A percentile compares a stretch with the other conserved stretches of the same genome.
phyloP scores from a whole-genome alignment of 2,113 vertebrate species.

The Nematolebias whitei region DNA sequence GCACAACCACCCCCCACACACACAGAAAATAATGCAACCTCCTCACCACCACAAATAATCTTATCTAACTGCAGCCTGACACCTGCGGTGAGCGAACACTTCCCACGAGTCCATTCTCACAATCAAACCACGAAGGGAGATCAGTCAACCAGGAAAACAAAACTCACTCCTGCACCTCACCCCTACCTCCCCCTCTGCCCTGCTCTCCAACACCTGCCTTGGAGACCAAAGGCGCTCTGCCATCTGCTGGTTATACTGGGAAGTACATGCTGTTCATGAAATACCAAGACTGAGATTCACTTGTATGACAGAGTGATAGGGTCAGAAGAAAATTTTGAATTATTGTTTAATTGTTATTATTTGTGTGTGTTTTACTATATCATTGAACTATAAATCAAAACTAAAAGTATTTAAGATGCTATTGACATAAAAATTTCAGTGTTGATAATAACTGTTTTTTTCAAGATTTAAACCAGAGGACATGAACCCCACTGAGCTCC shows the following conservation, averaged over 20 bases:
- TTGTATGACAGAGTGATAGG: neutral
- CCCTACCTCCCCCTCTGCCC: slow-evolving; percentile 14
- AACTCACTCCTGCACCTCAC: slow-evolving; percentile 67
- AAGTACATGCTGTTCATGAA: slow-evolving; percentile 38
- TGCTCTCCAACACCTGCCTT: slow-evolving; percentile 29
- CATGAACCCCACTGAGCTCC: no score
- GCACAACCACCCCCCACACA: slow-evolving; percentile 15
- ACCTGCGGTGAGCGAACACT: slow-evolving; percentile 73
- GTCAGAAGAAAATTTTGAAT: no score
- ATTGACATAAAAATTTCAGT: no score
- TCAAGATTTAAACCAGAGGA: no score
- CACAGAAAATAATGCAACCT: slow-evolving; percentile 60
- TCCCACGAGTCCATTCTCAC: slow-evolving; percentile 71
- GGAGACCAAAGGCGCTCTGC: slow-evolving; percentile 71
- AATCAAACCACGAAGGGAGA: slow-evolving; percentile 74
- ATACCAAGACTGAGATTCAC: slow-evolving; percentile 3
- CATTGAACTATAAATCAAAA: no score
- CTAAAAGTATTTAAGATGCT: no score
- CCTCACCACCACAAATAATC: slow-evolving; percentile 74
- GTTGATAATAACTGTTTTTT: no score
- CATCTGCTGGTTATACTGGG: slow-evolving; percentile 70
- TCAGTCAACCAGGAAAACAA: slow-evolving; percentile 76
- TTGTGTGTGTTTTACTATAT: no score
- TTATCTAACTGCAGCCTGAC: slow-evolving; percentile 76
- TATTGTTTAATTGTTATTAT: no score